Conservation (phyloP, 2,888 invertebrate genomes). For the Heliconius ismenius region DNA sequence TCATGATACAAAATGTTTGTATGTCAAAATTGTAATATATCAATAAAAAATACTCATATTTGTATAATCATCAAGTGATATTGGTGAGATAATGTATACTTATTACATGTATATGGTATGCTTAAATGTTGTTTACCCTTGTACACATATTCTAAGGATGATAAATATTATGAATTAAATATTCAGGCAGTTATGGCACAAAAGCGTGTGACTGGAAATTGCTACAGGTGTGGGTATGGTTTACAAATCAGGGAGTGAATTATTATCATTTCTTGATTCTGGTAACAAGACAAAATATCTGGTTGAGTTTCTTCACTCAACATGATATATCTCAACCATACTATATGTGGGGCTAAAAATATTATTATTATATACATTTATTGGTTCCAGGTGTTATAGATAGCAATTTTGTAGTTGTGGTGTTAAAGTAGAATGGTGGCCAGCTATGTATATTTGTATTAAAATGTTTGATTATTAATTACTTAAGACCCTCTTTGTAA, state of each 20-base stretch:
- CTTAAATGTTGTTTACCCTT: constrained; percentile 22
- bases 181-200: not conserved
- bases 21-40: constrained; percentile 31
- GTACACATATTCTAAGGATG: constrained; percentile 16
- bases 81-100: constrained; percentile 25
- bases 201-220: not conserved
- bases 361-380: not conserved
- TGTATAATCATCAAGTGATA: constrained; percentile 25
- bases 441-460: constrained; percentile 25
- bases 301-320: not conserved
- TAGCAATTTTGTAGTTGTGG: constrained; percentile 1
- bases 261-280: not conserved
- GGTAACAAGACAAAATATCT: not conserved
- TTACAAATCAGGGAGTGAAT: not conserved
- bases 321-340: not conserved
- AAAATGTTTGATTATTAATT: not conserved
- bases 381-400: not conserved
- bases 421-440: constrained; percentile 21
- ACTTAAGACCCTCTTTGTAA: constrained; percentile 25
- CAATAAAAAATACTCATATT: constrained; percentile 42
- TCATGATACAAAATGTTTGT: constrained; percentile 33
- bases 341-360: not conserved
- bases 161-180: constrained; percentile 22
- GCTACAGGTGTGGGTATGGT: not conserved
- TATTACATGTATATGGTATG: constrained; percentile 12